A percentile compares a stretch with the other conserved stretches of the same genome.
Conservation (phyloP, 2,113 vertebrate genomes). For the Crotalus tigris region DNA sequence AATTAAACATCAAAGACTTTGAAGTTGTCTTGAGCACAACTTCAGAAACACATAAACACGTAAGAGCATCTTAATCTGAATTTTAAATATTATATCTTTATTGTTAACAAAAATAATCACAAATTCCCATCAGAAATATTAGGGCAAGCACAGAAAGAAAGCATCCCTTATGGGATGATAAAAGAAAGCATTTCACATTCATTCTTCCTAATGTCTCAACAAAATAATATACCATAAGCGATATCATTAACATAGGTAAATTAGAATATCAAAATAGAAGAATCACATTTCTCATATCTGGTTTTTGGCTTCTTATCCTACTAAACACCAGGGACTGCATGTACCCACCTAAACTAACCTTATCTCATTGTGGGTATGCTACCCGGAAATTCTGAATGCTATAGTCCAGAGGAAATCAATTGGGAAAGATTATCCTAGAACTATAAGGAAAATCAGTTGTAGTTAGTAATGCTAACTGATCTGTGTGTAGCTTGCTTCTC, state of each 20-base stretch:
- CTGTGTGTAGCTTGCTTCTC: not conserved
- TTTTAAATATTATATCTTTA: conserved; percentile 71
- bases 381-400: not conserved
- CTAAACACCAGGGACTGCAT: not conserved
- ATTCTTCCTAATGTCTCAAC: conserved; percentile 40
- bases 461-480: not conserved
- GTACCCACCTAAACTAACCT: not conserved
- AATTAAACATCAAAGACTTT: not conserved
- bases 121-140: conserved; percentile 55
- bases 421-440: not conserved
- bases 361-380: not conserved
- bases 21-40: not conserved
- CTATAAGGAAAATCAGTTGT: not conserved
- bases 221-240: not conserved
- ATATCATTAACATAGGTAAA: not conserved
- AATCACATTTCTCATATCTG: not conserved
- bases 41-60: conserved; percentile 4
- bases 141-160: conserved; percentile 35
- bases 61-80: conserved; percentile 48
- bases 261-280: not conserved
- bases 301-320: not conserved
- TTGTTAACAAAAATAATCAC: conserved; percentile 74
- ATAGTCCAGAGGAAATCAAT: not conserved
- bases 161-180: conserved; percentile 37
- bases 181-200: conserved; percentile 38